A percentile compares a stretch with the other conserved stretches of the same genome.
These are phyloP conservation scores for Apeira syringaria DNA, from an alignment of 2,888 invertebrate species.

Conservation along the genomic window DNA sequence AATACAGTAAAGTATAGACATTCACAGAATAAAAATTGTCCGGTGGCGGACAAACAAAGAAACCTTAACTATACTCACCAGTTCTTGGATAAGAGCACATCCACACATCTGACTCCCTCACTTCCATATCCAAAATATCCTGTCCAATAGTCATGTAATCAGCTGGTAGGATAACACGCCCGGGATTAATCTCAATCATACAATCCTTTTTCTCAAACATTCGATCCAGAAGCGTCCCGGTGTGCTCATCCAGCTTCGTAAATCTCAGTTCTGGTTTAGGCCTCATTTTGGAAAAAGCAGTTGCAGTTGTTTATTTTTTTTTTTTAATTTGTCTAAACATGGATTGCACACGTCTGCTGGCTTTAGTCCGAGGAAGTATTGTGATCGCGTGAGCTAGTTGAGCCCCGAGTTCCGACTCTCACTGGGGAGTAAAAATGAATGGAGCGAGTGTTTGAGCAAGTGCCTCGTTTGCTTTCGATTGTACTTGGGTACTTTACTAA, in stretches of 20 bases:
- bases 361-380: constrained; percentile 41
- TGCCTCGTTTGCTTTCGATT: background rate
- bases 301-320: constrained; percentile 9
- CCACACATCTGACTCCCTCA: constrained; percentile 91
- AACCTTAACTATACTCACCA: constrained; percentile 86
- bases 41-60: too few relatives aligned
- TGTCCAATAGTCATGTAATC: constrained; percentile 87
- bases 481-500: too few relatives aligned
- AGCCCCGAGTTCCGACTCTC: constrained; percentile 53
- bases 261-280: constrained; percentile 72
- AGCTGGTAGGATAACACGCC: constrained; percentile 87
- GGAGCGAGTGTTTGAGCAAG: constrained; percentile 2
- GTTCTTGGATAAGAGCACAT: constrained; percentile 95
- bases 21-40: background rate
- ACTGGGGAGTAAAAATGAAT: constrained; percentile 20
- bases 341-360: constrained; percentile 33
- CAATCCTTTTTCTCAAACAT: constrained; percentile 88
- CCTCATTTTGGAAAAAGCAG: constrained; percentile 50
- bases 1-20: too few relatives aligned
- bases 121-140: constrained; percentile 87
- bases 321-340: constrained; percentile 4
- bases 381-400: constrained; percentile 51
- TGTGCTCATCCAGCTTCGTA: constrained; percentile 84
- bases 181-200: constrained; percentile 89
- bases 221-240: constrained; percentile 84